Evolutionary conservation across 2,888 invertebrate genomes (phyloP), one percentile per base, ranked within the genome.

Genomic region (Aelia acuminata): DNA sequence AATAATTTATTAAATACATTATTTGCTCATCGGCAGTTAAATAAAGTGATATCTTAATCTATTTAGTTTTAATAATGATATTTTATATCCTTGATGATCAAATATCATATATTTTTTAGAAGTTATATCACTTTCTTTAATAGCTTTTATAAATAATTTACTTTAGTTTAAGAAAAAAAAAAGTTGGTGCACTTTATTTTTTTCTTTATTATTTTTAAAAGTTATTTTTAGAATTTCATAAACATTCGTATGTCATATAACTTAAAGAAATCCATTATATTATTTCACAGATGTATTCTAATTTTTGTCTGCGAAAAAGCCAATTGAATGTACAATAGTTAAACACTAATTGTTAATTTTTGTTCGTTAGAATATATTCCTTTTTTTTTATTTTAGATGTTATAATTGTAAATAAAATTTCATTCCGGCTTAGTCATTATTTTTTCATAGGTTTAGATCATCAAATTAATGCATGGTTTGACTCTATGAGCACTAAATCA

Each of bases 371-470:
- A 84, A 26, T 84, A 47, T 43, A 22, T 85, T 22, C 48, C 47
- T 57, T 13, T 22, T 87, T 87, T n/a, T 86, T 57, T 13, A 11
- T 87, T 87, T n/a, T 86, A 63, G 43, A 15, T 4, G 70, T n/a
- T 70, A 87, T 22, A 70, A 39, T 70, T 87, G 87, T 87, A 87
- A 87, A 87, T 87, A 87, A 70, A 87, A 26, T 53, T 35, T 87
- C 87, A 87, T 87, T 87, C 87, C 87, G 57, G 35, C 31, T 87
- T 87, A 84, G 84, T 87, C 18, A 63, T 87, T 47, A 47, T 70
- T 87, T 70, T 87, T 63, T 48, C 57, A 43, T 87, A 63, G 35
- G 47, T 87, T 87, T 87, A 31, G 26, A 39, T 85, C 31, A 53
- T 85, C 63, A 35, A 35, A 70, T 31, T 8, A 43, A 63, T 87